Conservation (phyloP, 2,113 vertebrate species). For the Bubo blakistoni region DNA sequence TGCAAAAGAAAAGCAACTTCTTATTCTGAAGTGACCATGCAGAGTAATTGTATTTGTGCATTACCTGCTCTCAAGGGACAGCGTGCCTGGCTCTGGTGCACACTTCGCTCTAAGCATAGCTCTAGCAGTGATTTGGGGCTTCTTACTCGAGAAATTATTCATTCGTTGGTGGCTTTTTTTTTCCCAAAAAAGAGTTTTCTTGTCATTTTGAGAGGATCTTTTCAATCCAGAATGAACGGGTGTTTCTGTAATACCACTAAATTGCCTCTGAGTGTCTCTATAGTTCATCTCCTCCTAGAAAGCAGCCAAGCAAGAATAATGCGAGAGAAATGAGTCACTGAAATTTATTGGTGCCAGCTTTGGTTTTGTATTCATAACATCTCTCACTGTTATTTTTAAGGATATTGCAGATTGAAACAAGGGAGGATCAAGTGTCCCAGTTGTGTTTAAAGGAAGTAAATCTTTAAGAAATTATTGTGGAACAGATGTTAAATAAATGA, state of each 20-base stretch:
- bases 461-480: constrained; percentile 67
- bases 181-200: not conserved
- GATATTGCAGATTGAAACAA: constrained; percentile 70
- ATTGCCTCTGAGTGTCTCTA: constrained; percentile 70
- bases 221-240: not conserved
- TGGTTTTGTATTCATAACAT: constrained; percentile 62
- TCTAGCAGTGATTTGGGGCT: not conserved
- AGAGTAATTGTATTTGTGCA: not conserved
- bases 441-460: constrained; percentile 70
- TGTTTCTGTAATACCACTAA: constrained; percentile 48
- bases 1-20: not conserved
- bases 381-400: constrained; percentile 70
- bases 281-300: constrained; percentile 24
- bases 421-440: constrained; percentile 66
- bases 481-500: constrained; percentile 71
- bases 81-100: not conserved
- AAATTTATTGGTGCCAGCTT: constrained; percentile 72
- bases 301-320: constrained; percentile 53
- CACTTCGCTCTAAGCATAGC: not conserved
- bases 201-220: not conserved
- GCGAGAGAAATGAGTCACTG: constrained; percentile 63
- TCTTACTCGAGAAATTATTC: not conserved
- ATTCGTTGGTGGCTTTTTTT: too few relatives aligned
- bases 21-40: not conserved
- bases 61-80: not conserved